Base-by-base conservation (phyloP, 2,888 invertebrate genomes). In the Lepidochitona cinerea region DNA sequence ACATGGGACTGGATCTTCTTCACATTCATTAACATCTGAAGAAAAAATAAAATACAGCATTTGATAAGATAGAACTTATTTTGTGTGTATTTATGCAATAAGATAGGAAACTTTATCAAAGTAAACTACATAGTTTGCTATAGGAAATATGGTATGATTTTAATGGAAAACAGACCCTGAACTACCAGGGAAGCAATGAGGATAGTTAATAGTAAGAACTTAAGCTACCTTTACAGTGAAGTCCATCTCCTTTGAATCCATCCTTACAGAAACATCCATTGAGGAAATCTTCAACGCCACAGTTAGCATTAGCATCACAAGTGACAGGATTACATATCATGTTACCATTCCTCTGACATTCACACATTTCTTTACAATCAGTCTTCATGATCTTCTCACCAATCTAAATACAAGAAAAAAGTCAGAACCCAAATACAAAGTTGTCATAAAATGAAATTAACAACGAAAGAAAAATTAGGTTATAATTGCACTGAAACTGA, bases 221-320 rank as follows among this genome's bases (percentile, higher is more conserved):
- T 41, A 41, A 59, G 29, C 32, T 52, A 69, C 69, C 69, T 59
- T 3, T 33, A 52, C 69, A 69, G 49, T 37, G 18, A n/a, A 36
- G 14, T 12, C 69, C 69, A 23, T 69, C 69, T 26, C 69, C 69
- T 3, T 26, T 18, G 72, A 70, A 84, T 37, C 83, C 84, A 0
- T 79, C 73, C 23, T 75, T 73, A 71, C 85, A 87, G 70, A 80
- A 81, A 33, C 87, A 86, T 0, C 82, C 83, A 66, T 80, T 80
- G 1, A 77, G 70, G 9, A 18, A 18, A 33, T 79, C 76, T 14
- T 79, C 35, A 1, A 77, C 35, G 14, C 37, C 68, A 74, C 84
- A 85, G 7, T 68, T 71, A 1, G 83, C 83, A 52, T 81, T 71
- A 14, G 69, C 70, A 59, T 75, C 75, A 74, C 85, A 85, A 0